Percentiles rank a stretch among this genome's conserved stretches.
Conservation (phyloP, 2,797 vertebrate species). For the Eospalax fontanierii region DNA sequence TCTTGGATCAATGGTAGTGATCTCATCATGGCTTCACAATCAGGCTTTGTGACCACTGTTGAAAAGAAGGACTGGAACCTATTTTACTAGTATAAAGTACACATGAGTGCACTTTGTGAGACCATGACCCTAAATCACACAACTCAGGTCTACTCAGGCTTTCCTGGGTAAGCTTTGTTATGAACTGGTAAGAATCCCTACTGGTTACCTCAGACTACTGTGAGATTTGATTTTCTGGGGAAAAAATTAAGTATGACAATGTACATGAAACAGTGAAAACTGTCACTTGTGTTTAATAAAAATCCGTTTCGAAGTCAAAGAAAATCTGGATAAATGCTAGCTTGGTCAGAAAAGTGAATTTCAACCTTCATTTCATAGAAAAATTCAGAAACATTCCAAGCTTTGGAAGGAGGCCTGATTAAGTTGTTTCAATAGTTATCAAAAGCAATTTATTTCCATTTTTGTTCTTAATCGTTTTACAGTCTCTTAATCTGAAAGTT, state of each 20-base stretch:
- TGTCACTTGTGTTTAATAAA: not conserved
- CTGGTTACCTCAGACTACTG: not conserved
- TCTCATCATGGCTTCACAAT: slow-evolving; percentile 64
- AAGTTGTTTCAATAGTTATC: not conserved
- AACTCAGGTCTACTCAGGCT: not conserved
- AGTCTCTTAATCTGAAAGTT: not conserved
- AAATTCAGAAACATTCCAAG: slow-evolving; percentile 3
- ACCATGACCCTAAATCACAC: slow-evolving; percentile 16
- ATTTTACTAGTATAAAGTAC: not conserved
- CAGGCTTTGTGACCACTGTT: slow-evolving; percentile 62
- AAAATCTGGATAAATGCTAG: slow-evolving; percentile 37
- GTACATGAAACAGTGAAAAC: not conserved
- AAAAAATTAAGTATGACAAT: not conserved
- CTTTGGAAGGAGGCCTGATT: slow-evolving; percentile 16
- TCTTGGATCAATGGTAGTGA: not conserved
- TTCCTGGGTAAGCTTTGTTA: not conserved
- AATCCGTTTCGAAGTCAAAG: slow-evolving; percentile 11
- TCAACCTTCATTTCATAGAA: not conserved
- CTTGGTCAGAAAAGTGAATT: slow-evolving; percentile 18
- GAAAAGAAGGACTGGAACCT: not conserved
- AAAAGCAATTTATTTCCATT: not conserved
- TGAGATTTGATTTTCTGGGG: not conserved
- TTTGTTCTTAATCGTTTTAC: slow-evolving; percentile 44
- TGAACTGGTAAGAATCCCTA: not conserved
- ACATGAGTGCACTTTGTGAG: not conserved